Evolutionary conservation across 1,140 invertebrate species (phyloP), one percentile per base, ranked within the genome.

Genomic region (Micrasema longulum): DNA sequence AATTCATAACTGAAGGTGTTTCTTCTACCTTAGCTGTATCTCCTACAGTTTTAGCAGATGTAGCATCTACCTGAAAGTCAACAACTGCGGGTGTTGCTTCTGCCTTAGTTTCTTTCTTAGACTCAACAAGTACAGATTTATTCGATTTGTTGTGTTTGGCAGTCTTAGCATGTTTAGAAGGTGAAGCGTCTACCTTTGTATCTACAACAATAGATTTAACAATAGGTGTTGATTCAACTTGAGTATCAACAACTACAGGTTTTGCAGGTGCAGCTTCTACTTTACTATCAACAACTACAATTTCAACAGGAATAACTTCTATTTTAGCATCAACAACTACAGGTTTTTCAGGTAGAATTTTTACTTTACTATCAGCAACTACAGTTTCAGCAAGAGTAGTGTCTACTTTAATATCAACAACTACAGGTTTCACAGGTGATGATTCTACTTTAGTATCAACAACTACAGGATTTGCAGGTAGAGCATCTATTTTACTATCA

Each of bases 321-420:
- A 16, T n/a, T 47, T 47, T 47, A 47, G 43, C 6, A 47, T 47
- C 43, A 47, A 5, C 6, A 47, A 47, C n/a, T 47, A 16, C 9
- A 47, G 43, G n/a, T n/a, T 11, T 36, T 1, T n/a, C 52, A 55
- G 26, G 52, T 31, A 6, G 12, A 16, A 47, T 14, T 16, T 47
- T n/a, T 47, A 16, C 43, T 14, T 47, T 47, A 47, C 11, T 6
- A 47, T 47, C 43, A 47, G 1, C 14, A 47, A 47, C n/a, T 47
- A 16, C 9, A 47, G 43, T 10, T n/a, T 1, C 5, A 14, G 5
- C 43, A 47, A n/a, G 43, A 6, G 5, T 47, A 14, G 16, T 47
- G 5, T 47, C 43, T 47, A 16, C 43, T 47, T 47, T 47, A 47
- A n/a, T 6, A 47, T 47, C 43, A 47, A 16, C 14, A 47, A 16